A percentile compares a stretch with the other conserved stretches of the same genome.
Evolutionary conservation across 2,113 vertebrate genomes (phyloP).

Genomic region (Coptodon bakossiorum): DNA sequence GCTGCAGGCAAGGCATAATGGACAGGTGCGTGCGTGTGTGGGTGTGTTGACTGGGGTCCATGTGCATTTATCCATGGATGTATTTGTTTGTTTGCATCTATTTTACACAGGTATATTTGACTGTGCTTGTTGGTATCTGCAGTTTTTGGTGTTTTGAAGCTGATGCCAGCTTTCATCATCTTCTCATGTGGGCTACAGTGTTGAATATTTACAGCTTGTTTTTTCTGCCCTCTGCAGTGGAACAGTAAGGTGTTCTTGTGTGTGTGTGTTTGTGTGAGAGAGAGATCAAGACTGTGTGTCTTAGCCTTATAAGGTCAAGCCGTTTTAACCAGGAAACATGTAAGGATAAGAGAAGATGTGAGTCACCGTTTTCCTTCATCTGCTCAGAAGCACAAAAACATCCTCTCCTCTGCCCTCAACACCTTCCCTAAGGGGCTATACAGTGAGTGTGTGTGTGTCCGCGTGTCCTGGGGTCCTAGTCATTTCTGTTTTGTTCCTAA

Average conservation of each 20-base stretch:
- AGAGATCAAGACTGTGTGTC: neutral
- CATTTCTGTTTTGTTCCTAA: conserved; percentile 15
- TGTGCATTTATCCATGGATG: neutral
- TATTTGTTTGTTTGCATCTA: neutral
- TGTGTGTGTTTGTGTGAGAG: neutral
- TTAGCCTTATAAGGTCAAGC: conserved; percentile 47
- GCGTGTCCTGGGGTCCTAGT: neutral
- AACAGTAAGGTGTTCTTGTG: neutral
- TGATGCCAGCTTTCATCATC: conserved; percentile 27
- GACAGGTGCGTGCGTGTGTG: neutral
- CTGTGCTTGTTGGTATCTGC: neutral
- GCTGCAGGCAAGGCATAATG: conserved; percentile 11
- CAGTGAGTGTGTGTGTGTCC: neutral
- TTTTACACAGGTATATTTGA: neutral
- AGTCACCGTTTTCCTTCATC: conserved; percentile 43
- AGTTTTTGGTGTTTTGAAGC: neutral
- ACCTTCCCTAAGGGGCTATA: conserved; percentile 5
- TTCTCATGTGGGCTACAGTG: conserved; percentile 10
- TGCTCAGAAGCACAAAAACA: conserved; percentile 45
- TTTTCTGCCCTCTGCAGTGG: conserved; percentile 14
- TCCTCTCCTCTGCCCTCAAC: conserved; percentile 27
- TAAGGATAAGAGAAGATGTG: conserved; percentile 52
- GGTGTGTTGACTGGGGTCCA: neutral
- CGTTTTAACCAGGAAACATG: conserved; percentile 42
- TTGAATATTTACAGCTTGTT: conserved; percentile 10